Evolutionary conservation across 2,113 vertebrate species (phyloP), one percentile per base, ranked within the genome.

Genomic region (Epinephelus moara): DNA sequence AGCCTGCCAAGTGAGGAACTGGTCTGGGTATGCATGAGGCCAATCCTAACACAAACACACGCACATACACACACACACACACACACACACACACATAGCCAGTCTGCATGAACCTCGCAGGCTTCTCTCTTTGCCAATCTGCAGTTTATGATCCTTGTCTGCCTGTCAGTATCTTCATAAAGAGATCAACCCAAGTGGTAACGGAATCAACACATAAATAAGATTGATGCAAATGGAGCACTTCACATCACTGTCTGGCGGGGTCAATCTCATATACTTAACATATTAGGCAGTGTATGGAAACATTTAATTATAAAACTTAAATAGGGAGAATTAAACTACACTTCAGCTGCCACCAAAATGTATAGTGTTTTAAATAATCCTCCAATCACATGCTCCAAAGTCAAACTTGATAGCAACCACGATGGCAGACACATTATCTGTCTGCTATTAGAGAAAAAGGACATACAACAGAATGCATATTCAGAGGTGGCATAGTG

Each of bases 71-170:
- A 27, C 27, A 27, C 60, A 45, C 68, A 69, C 45, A 21, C 30
- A 50, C 60, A 27, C n/a, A 14, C 37, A 33, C 80, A 60, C 82
- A 69, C 71, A 57, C 79, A 30, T 57, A 82, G 19, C 10, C 70
- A 50, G 60, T 64, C 76, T 84, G 74, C 72, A 17, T 69, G 61
- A 73, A 81, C 42, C 88, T 80, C 8, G 68, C 74, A 82, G 61
- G 80, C 79, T 66, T 19, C 70, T 8, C 69, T 73, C 33, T 70
- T 57, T 86, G 85, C 86, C 88, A 90, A 81, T 87, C 78, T 71
- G 78, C 69, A 75, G 90, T 93, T 92, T 92, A 92, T 90, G 91
- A 89, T 89, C 80, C 90, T 84, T 85, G 87, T 89, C 88, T 81
- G 87, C 81, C 89, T 90, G 91, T 91, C 81, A 76, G 80, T 67